A percentile compares a stretch with the other conserved stretches of the same genome.
phyloP scores from a whole-genome alignment of 2,888 invertebrate species.

The Drosophila nigricruria region DNA sequence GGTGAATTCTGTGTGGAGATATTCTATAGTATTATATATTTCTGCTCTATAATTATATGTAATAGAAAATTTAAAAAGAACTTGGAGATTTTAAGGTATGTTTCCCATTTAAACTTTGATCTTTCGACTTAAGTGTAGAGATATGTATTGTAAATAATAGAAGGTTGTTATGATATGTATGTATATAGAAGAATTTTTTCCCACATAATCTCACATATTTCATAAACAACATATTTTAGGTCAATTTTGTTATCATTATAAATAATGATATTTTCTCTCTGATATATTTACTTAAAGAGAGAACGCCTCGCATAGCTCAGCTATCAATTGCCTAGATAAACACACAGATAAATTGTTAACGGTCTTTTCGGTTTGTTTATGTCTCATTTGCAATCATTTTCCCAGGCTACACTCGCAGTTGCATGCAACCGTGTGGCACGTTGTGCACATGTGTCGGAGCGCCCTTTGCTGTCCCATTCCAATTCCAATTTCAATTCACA shows the following conservation, averaged over 20 bases:
- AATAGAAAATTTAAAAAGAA: neutral
- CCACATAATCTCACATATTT: neutral
- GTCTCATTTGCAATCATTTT: slow-evolving; percentile 41
- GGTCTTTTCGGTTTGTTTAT: slow-evolving; percentile 36
- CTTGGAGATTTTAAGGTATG: neutral
- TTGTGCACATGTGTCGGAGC: slow-evolving; percentile 70
- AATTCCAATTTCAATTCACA: slow-evolving; percentile 17
- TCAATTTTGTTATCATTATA: slow-evolving; percentile 3
- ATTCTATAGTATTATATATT: neutral
- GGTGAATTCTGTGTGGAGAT: neutral
- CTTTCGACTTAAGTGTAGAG: neutral
- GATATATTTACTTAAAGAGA: slow-evolving; percentile 1
- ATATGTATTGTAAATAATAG: too few species aligned
- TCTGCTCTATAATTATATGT: neutral
- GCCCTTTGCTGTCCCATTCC: slow-evolving; percentile 35
- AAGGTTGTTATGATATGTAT: too few species aligned
- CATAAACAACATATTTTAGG: neutral
- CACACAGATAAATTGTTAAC: slow-evolving; percentile 11
- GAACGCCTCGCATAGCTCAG: slow-evolving; percentile 9
- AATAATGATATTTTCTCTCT: too few species aligned
- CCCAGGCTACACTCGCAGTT: slow-evolving; percentile 48
- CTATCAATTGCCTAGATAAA: slow-evolving; percentile 35
- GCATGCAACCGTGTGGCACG: slow-evolving; percentile 45
- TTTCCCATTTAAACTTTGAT: neutral
- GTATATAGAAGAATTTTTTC: too few species aligned